These are phyloP conservation scores for Hesperophylax magnus DNA, from an alignment of 1,140 invertebrate species.

Conservation along the genomic window DNA sequence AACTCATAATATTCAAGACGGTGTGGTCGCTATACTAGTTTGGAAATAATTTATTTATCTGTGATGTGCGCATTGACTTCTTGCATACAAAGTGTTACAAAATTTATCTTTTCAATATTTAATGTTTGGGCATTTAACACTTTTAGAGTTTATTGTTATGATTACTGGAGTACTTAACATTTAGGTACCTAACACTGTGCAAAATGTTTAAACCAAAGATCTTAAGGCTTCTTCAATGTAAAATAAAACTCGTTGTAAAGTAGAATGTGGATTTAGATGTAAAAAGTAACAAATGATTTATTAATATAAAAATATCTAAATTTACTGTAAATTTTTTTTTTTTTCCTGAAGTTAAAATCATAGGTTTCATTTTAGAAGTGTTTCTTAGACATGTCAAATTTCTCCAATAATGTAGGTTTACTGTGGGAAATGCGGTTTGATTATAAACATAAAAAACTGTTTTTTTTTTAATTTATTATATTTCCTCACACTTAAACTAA, in stretches of 20 bases:
- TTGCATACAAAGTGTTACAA: constrained; percentile 18
- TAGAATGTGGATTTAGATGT: constrained; percentile 5
- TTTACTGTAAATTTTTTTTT: too few species aligned
- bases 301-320: too few species aligned
- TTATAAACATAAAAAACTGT: too few species aligned
- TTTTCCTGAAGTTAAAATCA: too few species aligned
- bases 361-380: too few species aligned
- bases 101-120: background rate
- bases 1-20: too few species aligned
- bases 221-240: constrained; percentile 35
- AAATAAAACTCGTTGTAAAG: background rate
- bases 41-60: constrained; percentile 38
- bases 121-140: constrained; percentile 8
- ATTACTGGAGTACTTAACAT: constrained; percentile 29
- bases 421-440: too few species aligned
- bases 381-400: too few species aligned
- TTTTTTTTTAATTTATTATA: too few species aligned
- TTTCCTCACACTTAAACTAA: too few species aligned
- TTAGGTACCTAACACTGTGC: constrained; percentile 22
- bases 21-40: background rate
- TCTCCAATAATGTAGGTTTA: too few species aligned
- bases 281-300: background rate
- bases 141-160: constrained; percentile 24
- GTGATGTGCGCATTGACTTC: constrained; percentile 28
- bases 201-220: constrained; percentile 48